Percentiles rank a stretch among this genome's conserved stretches.
These are phyloP conservation scores for Drosophila incognita DNA, from an alignment of 2,888 invertebrate species.

Conservation along the genomic window DNA sequence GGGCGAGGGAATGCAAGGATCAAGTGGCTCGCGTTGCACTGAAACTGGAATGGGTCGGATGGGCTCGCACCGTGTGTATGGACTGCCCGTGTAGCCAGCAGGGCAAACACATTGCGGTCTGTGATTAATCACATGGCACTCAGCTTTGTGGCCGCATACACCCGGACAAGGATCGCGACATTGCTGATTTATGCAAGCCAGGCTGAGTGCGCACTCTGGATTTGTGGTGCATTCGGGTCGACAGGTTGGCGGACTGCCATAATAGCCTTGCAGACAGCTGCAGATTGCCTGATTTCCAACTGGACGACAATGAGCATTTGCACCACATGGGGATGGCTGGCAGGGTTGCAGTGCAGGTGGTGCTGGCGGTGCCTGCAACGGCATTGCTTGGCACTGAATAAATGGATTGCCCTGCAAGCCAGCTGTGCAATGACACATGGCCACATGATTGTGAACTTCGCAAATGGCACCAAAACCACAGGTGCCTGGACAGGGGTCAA, in stretches of 20 bases:
- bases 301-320: slow-evolving; percentile 89
- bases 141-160: slow-evolving; percentile 89
- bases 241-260: slow-evolving; percentile 90
- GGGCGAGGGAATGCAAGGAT: slow-evolving; percentile 87
- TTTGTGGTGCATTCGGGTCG: slow-evolving; percentile 90
- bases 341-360: slow-evolving; percentile 86
- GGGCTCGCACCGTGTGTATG: slow-evolving; percentile 87
- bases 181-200: slow-evolving; percentile 89
- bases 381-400: slow-evolving; percentile 85
- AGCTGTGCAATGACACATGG: slow-evolving; percentile 87
- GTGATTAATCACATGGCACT: slow-evolving; percentile 90
- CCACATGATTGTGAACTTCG: slow-evolving; percentile 89
- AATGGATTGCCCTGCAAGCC: slow-evolving; percentile 89
- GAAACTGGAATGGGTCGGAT: slow-evolving; percentile 27
- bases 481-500: slow-evolving; percentile 90
- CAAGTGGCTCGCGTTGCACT: slow-evolving; percentile 64
- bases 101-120: slow-evolving; percentile 90
- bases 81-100: slow-evolving; percentile 88
- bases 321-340: slow-evolving; percentile 89
- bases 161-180: slow-evolving; percentile 91
- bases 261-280: slow-evolving; percentile 87
- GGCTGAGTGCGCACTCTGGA: slow-evolving; percentile 88
- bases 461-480: slow-evolving; percentile 91
- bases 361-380: slow-evolving; percentile 17
- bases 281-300: slow-evolving; percentile 88